These are phyloP conservation scores for Rhodophaea formosa DNA, from an alignment of 2,888 invertebrate species.

Conservation along the genomic window DNA sequence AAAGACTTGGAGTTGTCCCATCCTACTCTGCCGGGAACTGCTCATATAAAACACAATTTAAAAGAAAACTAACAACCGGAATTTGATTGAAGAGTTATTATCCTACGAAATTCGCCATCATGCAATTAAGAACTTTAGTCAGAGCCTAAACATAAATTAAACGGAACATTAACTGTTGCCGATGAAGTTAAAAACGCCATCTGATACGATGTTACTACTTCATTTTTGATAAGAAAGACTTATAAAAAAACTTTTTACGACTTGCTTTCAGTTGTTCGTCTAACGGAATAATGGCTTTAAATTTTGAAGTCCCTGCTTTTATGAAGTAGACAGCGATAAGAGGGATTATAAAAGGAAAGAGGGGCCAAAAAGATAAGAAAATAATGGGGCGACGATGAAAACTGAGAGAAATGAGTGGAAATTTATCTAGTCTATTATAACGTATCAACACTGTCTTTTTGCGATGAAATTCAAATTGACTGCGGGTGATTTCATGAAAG, in stretches of 20 bases:
- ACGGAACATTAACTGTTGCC: conserved; percentile 11
- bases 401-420: conserved; percentile 48
- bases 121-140: neutral
- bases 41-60: too few species aligned
- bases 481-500: neutral
- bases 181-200: conserved; percentile 21
- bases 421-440: conserved; percentile 41
- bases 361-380: conserved; percentile 67
- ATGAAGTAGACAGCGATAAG: conserved; percentile 69
- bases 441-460: conserved; percentile 30
- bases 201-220: conserved; percentile 37
- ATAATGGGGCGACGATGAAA: conserved; percentile 65
- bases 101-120: too few species aligned
- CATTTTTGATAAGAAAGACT: conserved; percentile 45
- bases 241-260: conserved; percentile 58
- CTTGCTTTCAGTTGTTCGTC: conserved; percentile 53
- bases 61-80: too few species aligned
- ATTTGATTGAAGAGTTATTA: too few species aligned
- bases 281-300: conserved; percentile 63
- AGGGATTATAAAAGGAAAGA: conserved; percentile 66
- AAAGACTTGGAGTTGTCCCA: too few species aligned
- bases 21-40: too few species aligned
- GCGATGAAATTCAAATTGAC: conserved; percentile 11
- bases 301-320: conserved; percentile 64
- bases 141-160: conserved; percentile 9